Evolutionary conservation across 2,888 invertebrate species (phyloP).

Genomic region (Thymelicus sylvestris): DNA sequence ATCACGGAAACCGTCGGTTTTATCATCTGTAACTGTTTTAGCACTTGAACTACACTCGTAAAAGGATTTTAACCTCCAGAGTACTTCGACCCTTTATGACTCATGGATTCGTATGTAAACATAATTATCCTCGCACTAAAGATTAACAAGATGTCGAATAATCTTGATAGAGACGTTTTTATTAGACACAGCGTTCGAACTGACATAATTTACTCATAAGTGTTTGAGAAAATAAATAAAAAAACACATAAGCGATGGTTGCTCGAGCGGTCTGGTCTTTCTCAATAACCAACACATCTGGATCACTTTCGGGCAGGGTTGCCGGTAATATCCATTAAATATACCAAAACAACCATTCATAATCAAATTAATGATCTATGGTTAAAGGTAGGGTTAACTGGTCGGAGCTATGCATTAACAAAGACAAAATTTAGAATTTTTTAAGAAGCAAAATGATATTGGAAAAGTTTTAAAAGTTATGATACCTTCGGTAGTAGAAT

Average conservation of each 20-base stretch:
- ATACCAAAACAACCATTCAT: neutral
- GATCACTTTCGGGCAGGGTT: conserved; percentile 42
- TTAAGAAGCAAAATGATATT: too few species aligned
- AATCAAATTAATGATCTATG: neutral
- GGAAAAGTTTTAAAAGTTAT: too few species aligned
- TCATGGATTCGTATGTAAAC: conserved; percentile 16
- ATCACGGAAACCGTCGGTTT: neutral
- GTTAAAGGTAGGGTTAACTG: neutral
- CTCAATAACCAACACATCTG: conserved; percentile 61
- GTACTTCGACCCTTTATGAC: conserved; percentile 20
- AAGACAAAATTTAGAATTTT: neutral
- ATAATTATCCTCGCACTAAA: conserved; percentile 39
- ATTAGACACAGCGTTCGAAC: conserved; percentile 45
- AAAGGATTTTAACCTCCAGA: conserved; percentile 28
- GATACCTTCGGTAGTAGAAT: too few species aligned
- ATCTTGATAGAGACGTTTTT: conserved; percentile 46
- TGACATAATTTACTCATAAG: conserved; percentile 71
- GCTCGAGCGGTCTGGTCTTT: conserved; percentile 59
- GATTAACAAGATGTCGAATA: conserved; percentile 37
- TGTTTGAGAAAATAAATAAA: conserved; percentile 68
- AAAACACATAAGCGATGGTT: conserved; percentile 43
- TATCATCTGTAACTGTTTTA: neutral
- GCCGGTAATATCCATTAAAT: conserved; percentile 8
- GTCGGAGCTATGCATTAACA: neutral
- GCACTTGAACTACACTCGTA: neutral